Evolutionary conservation across 2,113 vertebrate species (phyloP), one percentile per base, ranked within the genome.

Genomic region (Nycticorax nycticorax): DNA sequence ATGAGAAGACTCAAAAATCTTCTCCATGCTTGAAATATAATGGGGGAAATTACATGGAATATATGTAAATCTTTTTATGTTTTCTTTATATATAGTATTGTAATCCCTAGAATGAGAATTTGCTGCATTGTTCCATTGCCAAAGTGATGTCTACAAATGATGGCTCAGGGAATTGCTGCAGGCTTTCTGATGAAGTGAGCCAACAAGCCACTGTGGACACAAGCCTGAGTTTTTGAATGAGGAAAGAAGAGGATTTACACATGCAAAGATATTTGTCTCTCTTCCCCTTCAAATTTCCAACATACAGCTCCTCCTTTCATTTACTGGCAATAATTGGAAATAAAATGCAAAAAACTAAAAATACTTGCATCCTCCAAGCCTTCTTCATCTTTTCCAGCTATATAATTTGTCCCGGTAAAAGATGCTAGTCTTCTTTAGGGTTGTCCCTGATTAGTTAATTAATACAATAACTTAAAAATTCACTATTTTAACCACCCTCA

Each of bases 181-280:
- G 88, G 57, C 74, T 97, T 97, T 96, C 57, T 71, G 62, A 87
- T 27, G 43, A 96, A 59, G 73, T 89, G 72, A 78, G 57, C 59
- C 72, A 88, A 89, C 66, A 87, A 87, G 18, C 71, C 91, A 53
- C 92, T 89, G 77, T 87, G 95, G 96, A 94, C 91, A 93, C 50
- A 87, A 95, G 68, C 64, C 15, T 62, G 79, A 94, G 75, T 74
- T 94, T 94, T 74, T 83, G 62, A 97, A 94, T 85, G 63, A 92
- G 88, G 92, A 91, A 62, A 76, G 72, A 88, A 71, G 45, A 82
- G 62, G 59, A 89, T 94, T 94, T 91, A 84, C 72, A 87, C 50
- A 79, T 63, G 72, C 62, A 92, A 83, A 91, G 78, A 79, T 88
- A 91, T 82, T 92, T 94, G 78, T 79, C n/a, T 85, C 41, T 55